Conservation (phyloP, 1,140 invertebrate species). For the Trachymyrmex cornetzi region DNA sequence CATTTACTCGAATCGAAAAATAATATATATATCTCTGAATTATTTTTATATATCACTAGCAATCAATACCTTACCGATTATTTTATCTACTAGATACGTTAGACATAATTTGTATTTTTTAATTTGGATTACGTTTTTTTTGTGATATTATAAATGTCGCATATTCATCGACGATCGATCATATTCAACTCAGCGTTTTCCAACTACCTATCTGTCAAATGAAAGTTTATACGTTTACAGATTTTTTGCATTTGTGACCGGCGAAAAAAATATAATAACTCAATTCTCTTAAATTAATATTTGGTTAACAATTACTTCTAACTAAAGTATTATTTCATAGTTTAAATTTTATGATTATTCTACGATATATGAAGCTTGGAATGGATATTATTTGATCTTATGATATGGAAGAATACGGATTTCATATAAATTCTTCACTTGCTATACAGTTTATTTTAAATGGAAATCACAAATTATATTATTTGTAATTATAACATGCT, state of each 20-base stretch:
- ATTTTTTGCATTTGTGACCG: background rate
- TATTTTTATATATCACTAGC: background rate
- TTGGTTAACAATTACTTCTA: background rate
- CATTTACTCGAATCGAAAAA: background rate
- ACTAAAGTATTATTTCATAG: background rate
- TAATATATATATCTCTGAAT: background rate
- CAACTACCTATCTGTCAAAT: background rate
- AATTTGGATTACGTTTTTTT: background rate
- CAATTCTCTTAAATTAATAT: background rate
- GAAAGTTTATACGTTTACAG: background rate
- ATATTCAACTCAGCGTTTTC: background rate
- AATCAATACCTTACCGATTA: background rate
- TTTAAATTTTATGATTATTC: background rate
- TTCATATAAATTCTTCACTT: background rate
- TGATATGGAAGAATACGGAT: background rate
- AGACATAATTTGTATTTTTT: background rate
- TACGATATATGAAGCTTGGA: background rate
- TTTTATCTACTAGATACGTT: background rate
- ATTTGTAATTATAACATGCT: background rate
- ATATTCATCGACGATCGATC: constrained; percentile 18
- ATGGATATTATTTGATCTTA: background rate
- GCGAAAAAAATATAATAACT: background rate
- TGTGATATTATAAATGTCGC: background rate
- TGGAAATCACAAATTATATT: background rate
- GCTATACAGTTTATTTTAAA: background rate